Percentiles rank a stretch among this genome's conserved stretches.
These are phyloP conservation scores for Hypsibius dujardini DNA, from an alignment of 1,140 invertebrate species.

Conservation along the genomic window DNA sequence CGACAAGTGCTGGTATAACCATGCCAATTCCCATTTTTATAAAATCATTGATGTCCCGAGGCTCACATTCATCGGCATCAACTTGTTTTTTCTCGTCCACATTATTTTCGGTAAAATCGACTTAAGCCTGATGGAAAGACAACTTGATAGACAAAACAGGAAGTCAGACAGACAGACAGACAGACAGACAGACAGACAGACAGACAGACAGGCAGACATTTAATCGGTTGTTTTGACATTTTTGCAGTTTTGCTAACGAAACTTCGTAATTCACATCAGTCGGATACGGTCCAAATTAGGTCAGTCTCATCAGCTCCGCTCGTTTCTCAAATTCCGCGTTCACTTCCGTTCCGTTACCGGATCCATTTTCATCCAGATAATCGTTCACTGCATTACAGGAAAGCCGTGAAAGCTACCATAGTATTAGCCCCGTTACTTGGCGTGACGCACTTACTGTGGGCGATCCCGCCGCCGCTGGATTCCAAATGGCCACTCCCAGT, in stretches of 20 bases:
- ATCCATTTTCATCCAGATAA: neutral
- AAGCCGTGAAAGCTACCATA: constrained; percentile 55
- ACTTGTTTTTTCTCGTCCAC: constrained; percentile 1
- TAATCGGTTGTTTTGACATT: too few species aligned
- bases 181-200: too few species aligned
- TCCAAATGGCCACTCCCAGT: neutral
- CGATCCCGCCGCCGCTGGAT: constrained; percentile 3
- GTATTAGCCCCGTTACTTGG: constrained; percentile 53
- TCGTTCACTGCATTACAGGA: constrained; percentile 29
- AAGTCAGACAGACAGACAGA: too few species aligned
- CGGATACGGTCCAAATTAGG: constrained; percentile 15
- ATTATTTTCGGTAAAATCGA: neutral
- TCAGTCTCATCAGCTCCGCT: neutral
- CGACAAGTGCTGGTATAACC: constrained; percentile 9
- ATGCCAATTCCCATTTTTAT: neutral
- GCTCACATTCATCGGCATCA: neutral
- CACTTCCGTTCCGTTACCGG: too few species aligned
- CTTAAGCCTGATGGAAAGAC: too few species aligned
- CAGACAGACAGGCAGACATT: too few species aligned
- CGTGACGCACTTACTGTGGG: constrained; percentile 37
- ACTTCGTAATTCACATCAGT: constrained; percentile 10
- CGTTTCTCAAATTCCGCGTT: too few species aligned
- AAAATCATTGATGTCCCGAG: neutral
- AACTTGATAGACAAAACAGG: too few species aligned
- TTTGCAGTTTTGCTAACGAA: neutral